phyloP scores from a whole-genome alignment of 2,888 invertebrate genomes.

The Mesorhabditis sp. region DNA sequence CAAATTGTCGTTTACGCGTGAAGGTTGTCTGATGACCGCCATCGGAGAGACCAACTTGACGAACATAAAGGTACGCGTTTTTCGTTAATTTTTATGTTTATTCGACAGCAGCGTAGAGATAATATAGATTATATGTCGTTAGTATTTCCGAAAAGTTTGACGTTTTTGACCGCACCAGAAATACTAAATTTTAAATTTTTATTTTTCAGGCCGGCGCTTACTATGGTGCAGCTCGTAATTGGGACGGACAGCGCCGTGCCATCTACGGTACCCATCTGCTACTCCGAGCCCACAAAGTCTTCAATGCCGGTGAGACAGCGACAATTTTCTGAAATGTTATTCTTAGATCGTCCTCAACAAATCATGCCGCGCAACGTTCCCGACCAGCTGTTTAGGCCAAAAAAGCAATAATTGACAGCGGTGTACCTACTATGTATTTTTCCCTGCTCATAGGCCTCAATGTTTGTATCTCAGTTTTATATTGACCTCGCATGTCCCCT shows the following conservation, averaged over 20 bases:
- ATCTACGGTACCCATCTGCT: neutral
- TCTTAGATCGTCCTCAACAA: conserved; percentile 4
- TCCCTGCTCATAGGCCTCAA: no score
- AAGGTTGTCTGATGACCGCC: neutral
- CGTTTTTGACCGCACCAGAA: no score
- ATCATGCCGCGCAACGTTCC: neutral
- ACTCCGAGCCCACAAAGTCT: neutral
- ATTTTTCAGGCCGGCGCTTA: neutral
- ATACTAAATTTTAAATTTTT: neutral
- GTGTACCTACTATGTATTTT: no score
- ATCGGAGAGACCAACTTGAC: neutral
- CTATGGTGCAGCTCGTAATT: neutral
- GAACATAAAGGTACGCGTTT: neutral
- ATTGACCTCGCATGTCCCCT: neutral
- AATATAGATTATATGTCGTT: neutral
- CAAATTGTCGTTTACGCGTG: neutral
- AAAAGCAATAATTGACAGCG: neutral
- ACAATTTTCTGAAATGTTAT: neutral
- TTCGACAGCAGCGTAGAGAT: neutral
- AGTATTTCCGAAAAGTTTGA: no score
- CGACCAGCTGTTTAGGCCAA: conserved; percentile 1
- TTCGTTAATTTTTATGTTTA: neutral
- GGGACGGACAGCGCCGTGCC: neutral
- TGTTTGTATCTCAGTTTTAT: no score
- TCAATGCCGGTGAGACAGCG: neutral